phyloP scores from a whole-genome alignment of 2,113 vertebrate genomes.

The Oplegnathus fasciatus region DNA sequence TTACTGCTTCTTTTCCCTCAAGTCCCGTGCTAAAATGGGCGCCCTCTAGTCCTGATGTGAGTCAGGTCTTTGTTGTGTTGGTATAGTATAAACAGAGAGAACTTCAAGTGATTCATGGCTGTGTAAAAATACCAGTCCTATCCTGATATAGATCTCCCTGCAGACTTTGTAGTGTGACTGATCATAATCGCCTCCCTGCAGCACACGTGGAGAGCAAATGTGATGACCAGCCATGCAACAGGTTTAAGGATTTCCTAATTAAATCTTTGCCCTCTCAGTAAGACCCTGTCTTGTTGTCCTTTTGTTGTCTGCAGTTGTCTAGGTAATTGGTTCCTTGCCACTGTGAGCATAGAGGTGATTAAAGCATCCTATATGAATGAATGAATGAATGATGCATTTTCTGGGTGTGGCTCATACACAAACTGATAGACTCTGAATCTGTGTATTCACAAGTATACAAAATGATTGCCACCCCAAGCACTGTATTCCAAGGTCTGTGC shows the following conservation, averaged over 20 bases:
- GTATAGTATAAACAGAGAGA: conserved; percentile 45
- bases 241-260: conserved; percentile 7
- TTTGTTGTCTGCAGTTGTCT: conserved; percentile 54
- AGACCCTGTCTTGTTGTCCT: conserved; percentile 45
- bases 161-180: conserved; percentile 21
- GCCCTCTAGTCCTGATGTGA: conserved; percentile 22
- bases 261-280: conserved; percentile 8
- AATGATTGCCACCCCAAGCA: conserved; percentile 29
- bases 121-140: conserved; percentile 14
- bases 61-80: conserved; percentile 53
- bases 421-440: conserved; percentile 37
- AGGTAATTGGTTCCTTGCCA: conserved; percentile 35
- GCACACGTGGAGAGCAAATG: conserved; percentile 55
- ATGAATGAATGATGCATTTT: conserved; percentile 29
- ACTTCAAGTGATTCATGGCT: conserved; percentile 41
- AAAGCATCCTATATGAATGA: conserved; percentile 20
- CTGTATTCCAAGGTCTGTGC: conserved; percentile 48
- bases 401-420: conserved; percentile 39
- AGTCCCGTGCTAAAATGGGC: background rate
- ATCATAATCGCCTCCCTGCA: conserved; percentile 32
- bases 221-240: conserved; percentile 35
- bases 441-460: conserved; percentile 8
- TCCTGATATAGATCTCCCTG: conserved; percentile 33
- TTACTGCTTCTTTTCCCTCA: conserved; percentile 20
- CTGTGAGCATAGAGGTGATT: background rate